Evolutionary conservation across 2,113 vertebrate species (phyloP), one percentile per base, ranked within the genome.

Genomic region (Ceyx margarethae): DNA sequence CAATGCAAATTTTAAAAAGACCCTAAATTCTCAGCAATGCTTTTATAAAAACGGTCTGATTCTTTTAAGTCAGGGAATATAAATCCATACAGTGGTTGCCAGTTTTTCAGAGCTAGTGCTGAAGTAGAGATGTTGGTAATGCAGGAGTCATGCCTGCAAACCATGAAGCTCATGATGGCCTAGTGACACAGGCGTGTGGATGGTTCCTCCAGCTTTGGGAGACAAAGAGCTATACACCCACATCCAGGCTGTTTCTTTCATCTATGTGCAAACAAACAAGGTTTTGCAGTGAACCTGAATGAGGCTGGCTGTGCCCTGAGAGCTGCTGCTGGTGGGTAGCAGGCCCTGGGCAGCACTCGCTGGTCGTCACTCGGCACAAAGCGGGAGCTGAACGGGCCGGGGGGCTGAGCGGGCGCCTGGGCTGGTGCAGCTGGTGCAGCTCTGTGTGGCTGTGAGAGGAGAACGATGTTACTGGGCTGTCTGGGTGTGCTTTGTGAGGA

Each of bases 1-100:
- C 94, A 91, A 73, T 96, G 35, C 83, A 95, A 48, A 94, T 88
- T 81, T 95, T 93, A 95, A 74, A 77, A 90, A 48, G 42, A 74
- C 50, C n/a, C 91, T 92, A 71, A 84, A 64, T 89, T 92, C 79
- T 93, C 66, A 78, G 81, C 29, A 68, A 13, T 69, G 53, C 64
- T 92, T 93, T 81, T 60, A 28, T 92, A 42, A 92, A 83, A 91
- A 85, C 19, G n/a, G 6, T 28, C 21, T 42, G 68, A 57, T 91
- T 93, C 42, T 87, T 85, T 85, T 21, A 82, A 83, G 69, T 74
- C 60, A 76, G 40, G 1, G 1, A 58, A 81, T n/a, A 37, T 28
- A 74, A 71, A 71, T 45, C 9, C 21, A 19, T 31, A 19, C 37
- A 54, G 35, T 1, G 0, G 67, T 85, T 87, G 53, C 26, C 40